Evolutionary conservation across 2,888 invertebrate genomes (phyloP).

Genomic region (Dicranocentrus wangi): DNA sequence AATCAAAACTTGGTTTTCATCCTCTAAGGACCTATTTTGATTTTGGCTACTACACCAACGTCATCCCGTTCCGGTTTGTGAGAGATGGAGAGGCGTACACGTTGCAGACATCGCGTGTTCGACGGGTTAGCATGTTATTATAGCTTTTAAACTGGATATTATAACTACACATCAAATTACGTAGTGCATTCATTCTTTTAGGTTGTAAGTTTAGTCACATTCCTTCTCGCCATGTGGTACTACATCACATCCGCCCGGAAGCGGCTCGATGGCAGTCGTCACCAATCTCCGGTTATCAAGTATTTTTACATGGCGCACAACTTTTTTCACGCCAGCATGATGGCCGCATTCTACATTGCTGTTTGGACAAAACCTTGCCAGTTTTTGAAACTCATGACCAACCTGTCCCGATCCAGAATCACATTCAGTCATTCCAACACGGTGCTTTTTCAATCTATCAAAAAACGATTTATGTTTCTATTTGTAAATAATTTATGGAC

Average conservation of each 20-base stretch:
- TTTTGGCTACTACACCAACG: conserved; percentile 10
- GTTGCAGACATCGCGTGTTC: conserved; percentile 10
- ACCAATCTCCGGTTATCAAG: conserved; percentile 18
- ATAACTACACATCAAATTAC: neutral
- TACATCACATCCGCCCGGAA: conserved; percentile 33
- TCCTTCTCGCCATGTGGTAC: conserved; percentile 6
- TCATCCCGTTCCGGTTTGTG: conserved; percentile 43
- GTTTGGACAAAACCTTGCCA: neutral
- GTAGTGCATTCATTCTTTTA: neutral
- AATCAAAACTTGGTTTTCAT: too few species aligned
- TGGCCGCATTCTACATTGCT: conserved; percentile 4
- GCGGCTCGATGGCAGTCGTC: neutral
- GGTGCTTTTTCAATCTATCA: neutral
- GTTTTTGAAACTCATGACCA: conserved; percentile 27
- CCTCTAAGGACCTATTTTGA: conserved; percentile 34
- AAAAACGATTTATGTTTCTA: neutral
- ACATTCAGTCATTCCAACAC: neutral
- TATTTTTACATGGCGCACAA: conserved; percentile 48
- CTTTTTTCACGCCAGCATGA: conserved; percentile 32
- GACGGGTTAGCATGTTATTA: conserved; percentile 32
- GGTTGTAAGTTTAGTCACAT: conserved; percentile 13
- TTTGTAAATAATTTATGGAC: neutral
- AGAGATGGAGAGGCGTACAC: conserved; percentile 34
- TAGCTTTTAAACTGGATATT: too few species aligned
- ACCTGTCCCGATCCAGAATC: neutral